A percentile compares a stretch with the other conserved stretches of the same genome.
These are phyloP conservation scores for Lasioglossum marginatum DNA, from an alignment of 2,888 invertebrate genomes.

Conservation along the genomic window DNA sequence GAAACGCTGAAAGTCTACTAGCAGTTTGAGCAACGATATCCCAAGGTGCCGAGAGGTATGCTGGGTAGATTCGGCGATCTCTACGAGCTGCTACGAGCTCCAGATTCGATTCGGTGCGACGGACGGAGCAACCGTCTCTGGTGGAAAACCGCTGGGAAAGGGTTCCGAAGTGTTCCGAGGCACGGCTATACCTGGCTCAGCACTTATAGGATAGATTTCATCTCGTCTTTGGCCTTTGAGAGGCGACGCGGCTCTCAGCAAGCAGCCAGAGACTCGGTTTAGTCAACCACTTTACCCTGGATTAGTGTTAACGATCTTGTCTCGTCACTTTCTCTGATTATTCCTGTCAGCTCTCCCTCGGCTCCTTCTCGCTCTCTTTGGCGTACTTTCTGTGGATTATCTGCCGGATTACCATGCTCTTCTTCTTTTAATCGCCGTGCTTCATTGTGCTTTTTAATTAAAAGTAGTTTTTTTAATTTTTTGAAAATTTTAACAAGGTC, in stretches of 20 bases:
- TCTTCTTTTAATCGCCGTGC: not conserved
- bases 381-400: not conserved
- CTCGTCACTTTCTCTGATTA: not conserved
- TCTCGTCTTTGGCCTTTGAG: constrained; percentile 5
- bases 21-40: not conserved
- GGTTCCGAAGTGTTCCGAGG: not conserved
- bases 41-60: constrained; percentile 7
- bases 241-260: not conserved
- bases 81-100: constrained; percentile 27
- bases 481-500: too few relatives aligned
- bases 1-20: not conserved
- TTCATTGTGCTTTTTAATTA: not conserved
- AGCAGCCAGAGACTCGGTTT: not conserved
- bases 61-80: constrained; percentile 56
- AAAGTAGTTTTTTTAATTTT: too few relatives aligned
- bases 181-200: not conserved
- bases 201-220: not conserved
- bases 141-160: constrained; percentile 30
- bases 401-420: not conserved
- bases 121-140: constrained; percentile 41
- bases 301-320: constrained; percentile 11
- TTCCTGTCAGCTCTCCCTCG: not conserved
- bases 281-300: not conserved
- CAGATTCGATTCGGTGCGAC: constrained; percentile 38
- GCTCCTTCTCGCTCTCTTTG: not conserved